A percentile compares a stretch with the other conserved stretches of the same genome.
Conservation (phyloP, 2,888 invertebrate genomes). For the Tetranychus truncatus region DNA sequence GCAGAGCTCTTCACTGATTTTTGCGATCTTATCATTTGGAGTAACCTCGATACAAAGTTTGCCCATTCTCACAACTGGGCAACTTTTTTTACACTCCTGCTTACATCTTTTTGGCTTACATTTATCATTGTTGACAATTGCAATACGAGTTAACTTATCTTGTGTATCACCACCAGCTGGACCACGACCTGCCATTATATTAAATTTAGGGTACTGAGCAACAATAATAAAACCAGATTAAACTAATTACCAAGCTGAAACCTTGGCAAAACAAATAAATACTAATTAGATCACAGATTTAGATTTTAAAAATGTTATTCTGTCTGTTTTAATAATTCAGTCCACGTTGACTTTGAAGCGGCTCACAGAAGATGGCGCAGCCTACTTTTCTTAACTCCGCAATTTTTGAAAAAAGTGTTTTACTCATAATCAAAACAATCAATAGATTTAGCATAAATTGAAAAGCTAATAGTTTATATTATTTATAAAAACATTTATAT, state of each 20-base stretch:
- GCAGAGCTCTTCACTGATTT: constrained; percentile 91
- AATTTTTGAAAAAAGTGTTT: too few relatives aligned
- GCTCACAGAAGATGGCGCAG: too few relatives aligned
- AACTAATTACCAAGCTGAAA: background rate
- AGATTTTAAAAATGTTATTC: too few relatives aligned
- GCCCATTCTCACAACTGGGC: constrained; percentile 97
- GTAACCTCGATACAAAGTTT: constrained; percentile 85
- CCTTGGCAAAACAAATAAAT: background rate
- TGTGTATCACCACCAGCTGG: constrained; percentile 1
- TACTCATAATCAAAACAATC: too few relatives aligned
- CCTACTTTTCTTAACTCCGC: too few relatives aligned
- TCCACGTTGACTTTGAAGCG: too few relatives aligned
- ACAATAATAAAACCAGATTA: background rate
- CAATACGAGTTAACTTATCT: constrained; percentile 61
- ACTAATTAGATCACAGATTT: too few relatives aligned
- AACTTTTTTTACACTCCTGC: constrained; percentile 94
- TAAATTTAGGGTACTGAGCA: background rate
- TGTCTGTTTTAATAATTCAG: too few relatives aligned
- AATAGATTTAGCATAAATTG: too few relatives aligned
- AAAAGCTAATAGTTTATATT: too few relatives aligned
- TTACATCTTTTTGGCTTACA: constrained; percentile 98
- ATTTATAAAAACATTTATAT: too few relatives aligned
- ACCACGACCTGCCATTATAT: background rate
- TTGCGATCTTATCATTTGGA: constrained; percentile 83
- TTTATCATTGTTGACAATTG: constrained; percentile 90